Conservation (phyloP, 2,888 invertebrate species). For the Noctua janthina region DNA sequence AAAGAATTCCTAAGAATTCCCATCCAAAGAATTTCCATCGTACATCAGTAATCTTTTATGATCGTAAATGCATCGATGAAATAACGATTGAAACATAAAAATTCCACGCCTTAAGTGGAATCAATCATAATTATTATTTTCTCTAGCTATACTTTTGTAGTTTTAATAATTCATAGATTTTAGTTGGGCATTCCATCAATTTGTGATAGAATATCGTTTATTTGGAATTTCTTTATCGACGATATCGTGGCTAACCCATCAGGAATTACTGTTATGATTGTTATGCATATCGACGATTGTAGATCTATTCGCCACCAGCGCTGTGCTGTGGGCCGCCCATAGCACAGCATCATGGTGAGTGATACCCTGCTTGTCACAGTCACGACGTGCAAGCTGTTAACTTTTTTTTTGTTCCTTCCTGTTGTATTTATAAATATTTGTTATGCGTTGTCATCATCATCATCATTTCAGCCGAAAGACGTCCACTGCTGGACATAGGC, state of each 20-base stretch:
- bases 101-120: slow-evolving; percentile 18
- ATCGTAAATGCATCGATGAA: slow-evolving; percentile 14
- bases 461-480: too few relatives aligned
- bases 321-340: too few relatives aligned
- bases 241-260: neutral
- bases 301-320: too few relatives aligned
- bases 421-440: too few relatives aligned
- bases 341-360: too few relatives aligned
- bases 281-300: neutral
- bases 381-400: too few relatives aligned
- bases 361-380: too few relatives aligned
- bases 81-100: slow-evolving; percentile 25
- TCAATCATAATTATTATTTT: slow-evolving; percentile 36
- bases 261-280: neutral
- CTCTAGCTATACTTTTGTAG: slow-evolving; percentile 11
- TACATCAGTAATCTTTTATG: slow-evolving; percentile 15
- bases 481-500: too few relatives aligned
- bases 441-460: too few relatives aligned
- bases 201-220: neutral
- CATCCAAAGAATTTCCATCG: slow-evolving; percentile 6
- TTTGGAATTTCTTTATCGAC: neutral
- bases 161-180: slow-evolving; percentile 14
- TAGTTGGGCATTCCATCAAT: neutral
- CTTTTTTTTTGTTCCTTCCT: too few relatives aligned
- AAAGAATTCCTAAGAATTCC: too few relatives aligned